Conservation (phyloP, 1,140 invertebrate genomes). For the Drosophila sechellia region DNA sequence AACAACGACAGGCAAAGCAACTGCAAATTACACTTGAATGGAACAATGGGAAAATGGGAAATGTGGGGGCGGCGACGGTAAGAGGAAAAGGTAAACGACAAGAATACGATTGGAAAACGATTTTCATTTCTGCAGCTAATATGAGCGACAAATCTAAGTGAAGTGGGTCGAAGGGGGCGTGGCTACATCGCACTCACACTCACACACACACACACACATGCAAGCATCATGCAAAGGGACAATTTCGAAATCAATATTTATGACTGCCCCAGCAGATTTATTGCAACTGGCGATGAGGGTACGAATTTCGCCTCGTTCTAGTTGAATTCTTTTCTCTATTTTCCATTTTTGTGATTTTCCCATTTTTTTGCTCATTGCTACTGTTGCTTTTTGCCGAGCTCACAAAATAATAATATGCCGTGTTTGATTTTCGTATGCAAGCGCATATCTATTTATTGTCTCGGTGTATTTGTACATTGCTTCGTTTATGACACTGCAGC, state of each 20-base stretch:
- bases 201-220: slow-evolving; percentile 4
- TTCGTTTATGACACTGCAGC: slow-evolving; percentile 76
- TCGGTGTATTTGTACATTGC: slow-evolving; percentile 54
- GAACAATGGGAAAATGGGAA: slow-evolving; percentile 41
- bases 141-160: slow-evolving; percentile 79
- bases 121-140: slow-evolving; percentile 83
- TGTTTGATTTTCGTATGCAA: slow-evolving; percentile 61
- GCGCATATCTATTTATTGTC: slow-evolving; percentile 46
- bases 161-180: slow-evolving; percentile 30
- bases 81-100: slow-evolving; percentile 72
- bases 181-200: neutral
- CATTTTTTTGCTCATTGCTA: slow-evolving; percentile 22
- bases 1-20: slow-evolving; percentile 60
- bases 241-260: slow-evolving; percentile 83
- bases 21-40: slow-evolving; percentile 71
- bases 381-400: slow-evolving; percentile 65
- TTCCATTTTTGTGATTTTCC: neutral
- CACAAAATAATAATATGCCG: slow-evolving; percentile 80
- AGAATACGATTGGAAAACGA: slow-evolving; percentile 81
- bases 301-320: slow-evolving; percentile 49
- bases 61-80: slow-evolving; percentile 22
- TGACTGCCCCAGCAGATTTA: slow-evolving; percentile 79
- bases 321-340: slow-evolving; percentile 22
- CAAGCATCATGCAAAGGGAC: slow-evolving; percentile 52
- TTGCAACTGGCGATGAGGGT: slow-evolving; percentile 53